Evolutionary conservation across 37 sponge, comb jelly and placozoan genomes (phyloP), one percentile per base, ranked within the genome.

Genomic region (Geodia barretti): DNA sequence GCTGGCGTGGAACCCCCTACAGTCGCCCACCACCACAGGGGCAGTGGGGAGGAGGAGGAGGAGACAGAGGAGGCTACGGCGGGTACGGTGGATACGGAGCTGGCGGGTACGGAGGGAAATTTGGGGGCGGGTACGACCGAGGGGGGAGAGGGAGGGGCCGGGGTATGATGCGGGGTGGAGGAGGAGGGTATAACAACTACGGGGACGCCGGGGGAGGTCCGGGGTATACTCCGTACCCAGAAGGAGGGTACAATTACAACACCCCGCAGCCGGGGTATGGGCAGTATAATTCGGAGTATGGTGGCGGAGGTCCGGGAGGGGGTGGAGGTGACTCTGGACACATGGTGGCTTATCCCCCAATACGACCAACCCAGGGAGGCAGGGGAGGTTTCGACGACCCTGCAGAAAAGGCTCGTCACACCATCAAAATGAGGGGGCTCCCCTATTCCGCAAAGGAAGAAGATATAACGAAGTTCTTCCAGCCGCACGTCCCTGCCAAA

Each of bases 351-450:
- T 84, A 74, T 74, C 90, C 73, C 39, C 67, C 67, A 9, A 77
- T 81, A 30, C 73, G 77, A 7, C 82, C 54, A 35, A 34, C 60
- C 36, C 73, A 81, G 68, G 72, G 65, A 1, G 28, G 60, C 61
- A 41, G 74, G 1, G 86, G 86, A 25, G 81, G 79, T 19, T 35
- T 31, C 28, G 73, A 35, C 34, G 68, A 77, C 8, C 62, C 59
- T 0, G 71, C 72, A 39, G 79, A 84, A 36, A 20, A 41, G 75
- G n/a, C n/a, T n/a, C n/a, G n/a, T n/a, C 79, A 78, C 70, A 21
- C 37, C 30, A 87, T 97, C 20, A 78, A 86, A 0, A 87, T 97
- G 95, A 77, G 97, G 67, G 97, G 97, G 7, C 87, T 97, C 1
- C 97, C 97, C 3, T 97, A 65, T 41, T 86, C 92, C 0, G 81